phyloP scores from a whole-genome alignment of 2,797 vertebrate species.

The Erithacus rubecula region DNA sequence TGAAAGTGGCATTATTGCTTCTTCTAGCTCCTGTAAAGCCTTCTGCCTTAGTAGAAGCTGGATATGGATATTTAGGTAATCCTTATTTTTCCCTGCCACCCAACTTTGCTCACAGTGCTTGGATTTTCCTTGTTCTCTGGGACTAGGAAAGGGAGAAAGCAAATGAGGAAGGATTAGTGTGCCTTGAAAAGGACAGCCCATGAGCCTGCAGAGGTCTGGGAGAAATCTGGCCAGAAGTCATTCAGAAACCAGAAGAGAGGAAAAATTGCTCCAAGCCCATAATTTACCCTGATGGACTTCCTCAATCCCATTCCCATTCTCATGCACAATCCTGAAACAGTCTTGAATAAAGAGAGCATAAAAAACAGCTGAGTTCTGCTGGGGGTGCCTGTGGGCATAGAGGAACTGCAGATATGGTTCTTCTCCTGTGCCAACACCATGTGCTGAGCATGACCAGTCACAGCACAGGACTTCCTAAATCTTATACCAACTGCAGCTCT shows the following conservation, averaged over 20 bases:
- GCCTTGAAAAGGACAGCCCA: neutral
- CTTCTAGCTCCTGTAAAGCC: neutral
- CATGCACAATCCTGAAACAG: neutral
- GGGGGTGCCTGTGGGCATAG: rapidly evolving
- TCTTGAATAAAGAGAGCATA: neutral
- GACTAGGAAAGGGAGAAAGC: neutral
- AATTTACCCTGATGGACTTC: neutral
- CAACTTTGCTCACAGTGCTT: neutral
- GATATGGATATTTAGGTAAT: neutral
- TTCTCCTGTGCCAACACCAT: neutral
- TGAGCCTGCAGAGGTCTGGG: neutral
- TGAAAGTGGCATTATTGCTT: neutral
- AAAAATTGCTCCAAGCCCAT: neutral
- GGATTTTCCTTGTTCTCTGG: neutral
- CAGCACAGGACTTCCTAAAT: neutral
- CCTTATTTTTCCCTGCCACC: neutral
- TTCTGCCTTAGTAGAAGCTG: neutral
- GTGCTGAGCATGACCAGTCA: neutral
- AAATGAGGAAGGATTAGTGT: neutral
- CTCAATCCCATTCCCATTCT: neutral
- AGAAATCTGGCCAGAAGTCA: neutral
- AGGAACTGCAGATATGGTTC: neutral
- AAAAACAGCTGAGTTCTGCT: neutral
- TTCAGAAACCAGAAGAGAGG: neutral
- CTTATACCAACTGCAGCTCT: neutral